These are phyloP conservation scores for Aythya baeri DNA, from an alignment of 2,113 vertebrate genomes.

Conservation along the genomic window DNA sequence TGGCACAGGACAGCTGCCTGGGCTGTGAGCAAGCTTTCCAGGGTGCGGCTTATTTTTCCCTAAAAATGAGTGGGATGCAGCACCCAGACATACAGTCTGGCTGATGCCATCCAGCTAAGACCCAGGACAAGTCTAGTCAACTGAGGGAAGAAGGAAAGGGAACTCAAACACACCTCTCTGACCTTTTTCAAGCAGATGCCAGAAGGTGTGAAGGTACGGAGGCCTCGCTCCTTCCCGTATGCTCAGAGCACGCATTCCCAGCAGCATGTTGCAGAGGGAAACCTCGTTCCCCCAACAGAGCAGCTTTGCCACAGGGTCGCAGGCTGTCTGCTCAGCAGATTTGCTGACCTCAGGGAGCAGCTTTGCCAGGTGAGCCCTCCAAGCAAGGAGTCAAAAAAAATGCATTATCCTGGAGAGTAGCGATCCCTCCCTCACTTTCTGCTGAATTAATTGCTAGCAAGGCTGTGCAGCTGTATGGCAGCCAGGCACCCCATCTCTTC, in stretches of 20 bases:
- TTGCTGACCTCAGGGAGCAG: conserved; percentile 13
- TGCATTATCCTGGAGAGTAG: neutral
- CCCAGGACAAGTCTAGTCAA: neutral
- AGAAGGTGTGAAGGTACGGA: neutral
- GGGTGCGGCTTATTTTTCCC: neutral
- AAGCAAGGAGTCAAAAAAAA: neutral
- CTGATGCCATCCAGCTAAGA: neutral
- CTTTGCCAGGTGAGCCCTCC: conserved; percentile 36
- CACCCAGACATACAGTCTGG: neutral
- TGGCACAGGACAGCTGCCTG: neutral
- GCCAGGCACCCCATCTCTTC: neutral
- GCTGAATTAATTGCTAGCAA: conserved; percentile 15
- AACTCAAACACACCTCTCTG: neutral
- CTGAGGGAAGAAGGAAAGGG: neutral
- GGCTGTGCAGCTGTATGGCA: neutral
- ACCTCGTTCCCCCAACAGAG: neutral
- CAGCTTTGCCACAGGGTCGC: neutral
- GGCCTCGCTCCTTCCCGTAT: neutral
- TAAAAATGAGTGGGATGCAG: neutral
- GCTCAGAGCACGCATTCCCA: neutral
- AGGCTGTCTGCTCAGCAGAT: neutral
- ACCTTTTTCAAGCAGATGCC: neutral
- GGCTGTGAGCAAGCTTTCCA: neutral
- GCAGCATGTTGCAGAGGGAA: neutral
- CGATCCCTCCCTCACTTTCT: neutral